Evolutionary conservation across 2,797 vertebrate genomes (phyloP).

Genomic region (Phataginus tetradactyla): DNA sequence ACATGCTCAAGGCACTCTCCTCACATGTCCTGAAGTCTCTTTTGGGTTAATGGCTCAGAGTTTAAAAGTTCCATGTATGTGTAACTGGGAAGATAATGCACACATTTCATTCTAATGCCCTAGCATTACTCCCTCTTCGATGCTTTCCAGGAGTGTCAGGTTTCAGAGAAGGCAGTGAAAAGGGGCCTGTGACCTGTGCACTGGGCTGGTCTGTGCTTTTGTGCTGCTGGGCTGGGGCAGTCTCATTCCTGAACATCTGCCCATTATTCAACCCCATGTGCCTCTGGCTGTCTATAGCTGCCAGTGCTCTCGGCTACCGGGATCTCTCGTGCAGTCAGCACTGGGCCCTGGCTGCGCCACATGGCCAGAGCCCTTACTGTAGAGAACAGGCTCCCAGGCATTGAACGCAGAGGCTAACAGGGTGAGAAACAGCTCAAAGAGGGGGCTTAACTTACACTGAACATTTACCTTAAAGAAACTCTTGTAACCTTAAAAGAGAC

Average conservation of each 20-base stretch:
- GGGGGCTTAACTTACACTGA: background rate
- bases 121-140: background rate
- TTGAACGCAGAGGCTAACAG: background rate
- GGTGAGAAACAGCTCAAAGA: background rate
- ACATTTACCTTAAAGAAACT: background rate
- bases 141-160: background rate
- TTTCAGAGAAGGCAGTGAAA: background rate
- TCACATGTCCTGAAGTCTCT: background rate
- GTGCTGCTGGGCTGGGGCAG: too few relatives aligned
- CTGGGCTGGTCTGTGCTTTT: background rate
- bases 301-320: background rate
- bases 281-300: too few relatives aligned
- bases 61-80: background rate
- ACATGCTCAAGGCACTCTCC: background rate
- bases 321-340: background rate
- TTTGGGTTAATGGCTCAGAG: background rate
- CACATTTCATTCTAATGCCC: too few relatives aligned
- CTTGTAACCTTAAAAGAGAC: background rate
- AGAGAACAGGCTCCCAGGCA: background rate
- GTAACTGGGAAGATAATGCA: too few relatives aligned
- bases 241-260: too few relatives aligned
- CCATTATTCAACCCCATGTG: background rate
- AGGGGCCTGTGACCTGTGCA: too few relatives aligned
- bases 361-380: too few relatives aligned
- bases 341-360: fast-evolving